Evolutionary conservation across 2,888 invertebrate species (phyloP).

Genomic region (Ormyrus pomaceus): DNA sequence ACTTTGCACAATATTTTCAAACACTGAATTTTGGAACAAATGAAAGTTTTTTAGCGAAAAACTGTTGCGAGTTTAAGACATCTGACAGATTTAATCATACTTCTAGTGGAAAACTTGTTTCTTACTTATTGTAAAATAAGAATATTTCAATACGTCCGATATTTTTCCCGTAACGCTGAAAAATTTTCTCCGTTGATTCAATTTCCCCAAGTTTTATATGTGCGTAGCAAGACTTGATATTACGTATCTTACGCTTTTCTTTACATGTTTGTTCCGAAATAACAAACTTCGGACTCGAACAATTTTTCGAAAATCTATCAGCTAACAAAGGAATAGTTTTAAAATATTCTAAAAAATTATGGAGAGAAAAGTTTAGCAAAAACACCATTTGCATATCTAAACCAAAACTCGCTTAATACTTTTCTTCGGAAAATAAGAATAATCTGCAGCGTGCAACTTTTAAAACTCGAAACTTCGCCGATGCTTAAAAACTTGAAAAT

Average conservation of each 20-base stretch:
- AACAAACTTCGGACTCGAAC: background rate
- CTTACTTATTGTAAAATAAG: background rate
- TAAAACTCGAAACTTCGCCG: no score
- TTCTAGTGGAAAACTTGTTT: background rate
- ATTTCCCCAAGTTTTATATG: conserved; percentile 8
- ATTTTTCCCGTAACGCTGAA: background rate
- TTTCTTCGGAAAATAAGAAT: background rate
- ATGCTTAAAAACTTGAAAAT: no score
- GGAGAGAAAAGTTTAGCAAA: background rate
- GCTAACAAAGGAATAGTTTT: background rate
- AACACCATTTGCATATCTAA: background rate
- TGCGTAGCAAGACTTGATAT: no score
- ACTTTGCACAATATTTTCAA: no score
- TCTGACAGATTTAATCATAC: conserved; percentile 4
- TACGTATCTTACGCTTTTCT: no score
- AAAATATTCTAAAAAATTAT: background rate
- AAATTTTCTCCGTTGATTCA: conserved; percentile 9
- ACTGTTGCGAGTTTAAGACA: background rate
- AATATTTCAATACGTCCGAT: background rate
- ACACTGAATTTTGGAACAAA: no score
- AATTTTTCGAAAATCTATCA: background rate
- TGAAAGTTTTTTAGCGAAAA: background rate
- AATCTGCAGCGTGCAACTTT: conserved; percentile 1
- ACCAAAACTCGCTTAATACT: background rate
- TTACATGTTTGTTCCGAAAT: background rate